Percentiles rank a stretch among this genome's conserved stretches.
Evolutionary conservation across 2,888 invertebrate species (phyloP).

Genomic region (Eristalis intricaria): DNA sequence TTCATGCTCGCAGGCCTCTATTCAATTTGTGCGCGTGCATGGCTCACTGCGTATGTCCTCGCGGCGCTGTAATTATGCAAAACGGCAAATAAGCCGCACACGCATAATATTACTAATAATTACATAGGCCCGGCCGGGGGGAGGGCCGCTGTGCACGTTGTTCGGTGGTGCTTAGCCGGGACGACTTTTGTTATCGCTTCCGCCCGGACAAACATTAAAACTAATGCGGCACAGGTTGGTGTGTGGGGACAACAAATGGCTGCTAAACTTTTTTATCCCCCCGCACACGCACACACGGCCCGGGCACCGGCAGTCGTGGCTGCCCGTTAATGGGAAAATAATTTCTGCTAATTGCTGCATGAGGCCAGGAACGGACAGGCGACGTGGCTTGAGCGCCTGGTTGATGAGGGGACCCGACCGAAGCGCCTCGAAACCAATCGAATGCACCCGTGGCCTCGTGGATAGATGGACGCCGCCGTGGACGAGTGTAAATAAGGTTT

Average conservation of each 20-base stretch:
- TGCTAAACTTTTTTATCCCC: constrained; percentile 27
- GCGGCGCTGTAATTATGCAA: constrained; percentile 54
- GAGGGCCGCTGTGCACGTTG: not conserved
- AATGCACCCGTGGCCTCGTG: not conserved
- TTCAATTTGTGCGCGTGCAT: constrained; percentile 33
- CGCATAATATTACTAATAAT: constrained; percentile 63
- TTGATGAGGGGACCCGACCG: not conserved
- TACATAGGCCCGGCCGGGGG: not conserved
- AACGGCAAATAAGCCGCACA: constrained; percentile 47
- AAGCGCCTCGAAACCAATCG: constrained; percentile 48
- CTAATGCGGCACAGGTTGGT: constrained; percentile 1
- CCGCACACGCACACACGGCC: not conserved
- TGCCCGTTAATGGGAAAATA: constrained; percentile 60
- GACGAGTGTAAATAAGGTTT: constrained; percentile 49
- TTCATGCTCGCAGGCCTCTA: constrained; percentile 22
- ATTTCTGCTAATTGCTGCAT: constrained; percentile 64
- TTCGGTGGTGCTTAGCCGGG: not conserved
- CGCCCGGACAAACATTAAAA: constrained; percentile 35
- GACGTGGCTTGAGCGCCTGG: too few species aligned
- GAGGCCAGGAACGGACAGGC: constrained; percentile 6
- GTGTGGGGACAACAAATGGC: not conserved
- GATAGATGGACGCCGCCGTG: not conserved
- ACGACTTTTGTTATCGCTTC: constrained; percentile 43
- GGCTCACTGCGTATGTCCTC: constrained; percentile 34
- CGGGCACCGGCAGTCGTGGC: too few species aligned